A percentile compares a stretch with the other conserved stretches of the same genome.
These are phyloP conservation scores for Monodelphis domestica DNA, from an alignment of 2,797 vertebrate genomes.

Conservation along the genomic window DNA sequence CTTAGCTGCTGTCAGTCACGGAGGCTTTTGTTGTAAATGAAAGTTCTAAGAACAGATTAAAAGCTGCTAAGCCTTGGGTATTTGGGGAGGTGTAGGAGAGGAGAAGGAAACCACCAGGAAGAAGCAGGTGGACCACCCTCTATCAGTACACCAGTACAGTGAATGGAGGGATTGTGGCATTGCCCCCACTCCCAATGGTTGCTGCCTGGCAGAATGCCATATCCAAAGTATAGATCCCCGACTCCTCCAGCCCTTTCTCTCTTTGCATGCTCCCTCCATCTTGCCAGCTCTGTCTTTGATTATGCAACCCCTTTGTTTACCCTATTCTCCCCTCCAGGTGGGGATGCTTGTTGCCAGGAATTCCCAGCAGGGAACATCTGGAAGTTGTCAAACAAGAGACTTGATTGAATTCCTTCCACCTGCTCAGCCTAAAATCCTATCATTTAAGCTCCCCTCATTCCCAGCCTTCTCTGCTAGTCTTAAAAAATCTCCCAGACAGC, in stretches of 20 bases:
- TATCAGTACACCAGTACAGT: neutral
- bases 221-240: neutral
- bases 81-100: neutral
- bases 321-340: too few species aligned
- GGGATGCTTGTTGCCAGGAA: neutral
- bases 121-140: neutral
- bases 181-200: neutral
- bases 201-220: neutral
- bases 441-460: neutral
- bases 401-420: neutral
- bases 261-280: too few species aligned
- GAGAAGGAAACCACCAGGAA: neutral
- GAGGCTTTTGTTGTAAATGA: neutral
- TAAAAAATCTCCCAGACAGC: neutral
- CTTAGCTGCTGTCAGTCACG: neutral
- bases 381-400: neutral
- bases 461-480: neutral
- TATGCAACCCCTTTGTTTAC: too few species aligned
- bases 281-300: fast-evolving
- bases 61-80: neutral
- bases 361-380: neutral
- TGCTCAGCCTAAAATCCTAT: neutral
- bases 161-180: neutral
- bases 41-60: neutral
- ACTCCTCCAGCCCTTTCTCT: too few species aligned